Evolutionary conservation across 2,888 invertebrate species (phyloP).

Genomic region (Brachypterus glaber): DNA sequence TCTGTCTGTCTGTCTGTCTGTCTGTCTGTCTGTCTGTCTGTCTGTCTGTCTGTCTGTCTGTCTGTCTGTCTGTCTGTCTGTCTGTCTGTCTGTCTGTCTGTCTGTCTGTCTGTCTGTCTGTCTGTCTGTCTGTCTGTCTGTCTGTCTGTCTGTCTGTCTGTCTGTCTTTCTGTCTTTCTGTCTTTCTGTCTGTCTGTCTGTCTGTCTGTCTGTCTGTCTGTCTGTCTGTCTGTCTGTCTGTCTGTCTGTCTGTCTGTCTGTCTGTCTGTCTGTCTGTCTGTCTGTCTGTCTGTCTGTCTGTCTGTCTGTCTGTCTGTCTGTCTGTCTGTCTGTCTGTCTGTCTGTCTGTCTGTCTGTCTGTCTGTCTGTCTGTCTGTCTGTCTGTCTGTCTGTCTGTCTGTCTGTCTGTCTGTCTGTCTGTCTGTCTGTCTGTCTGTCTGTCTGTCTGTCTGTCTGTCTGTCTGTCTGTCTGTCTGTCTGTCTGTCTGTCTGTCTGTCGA

Average conservation of each 20-base stretch:
- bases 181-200: too few relatives aligned
- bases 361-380: conserved; percentile 3
- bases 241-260: conserved; percentile 21
- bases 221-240: conserved; percentile 20
- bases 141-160: conserved; percentile 20
- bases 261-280: conserved; percentile 12
- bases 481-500: conserved; percentile 1
- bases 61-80: conserved; percentile 20
- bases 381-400: conserved; percentile 2
- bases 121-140: conserved; percentile 20
- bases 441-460: conserved; percentile 2
- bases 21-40: conserved; percentile 20
- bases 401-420: conserved; percentile 2
- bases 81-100: conserved; percentile 20
- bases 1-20: conserved; percentile 19
- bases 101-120: conserved; percentile 20
- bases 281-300: conserved; percentile 6
- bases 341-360: conserved; percentile 6
- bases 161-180: too few relatives aligned
- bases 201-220: conserved; percentile 21
- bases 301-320: conserved; percentile 6
- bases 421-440: conserved; percentile 2
- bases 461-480: conserved; percentile 2
- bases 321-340: conserved; percentile 6
- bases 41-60: conserved; percentile 20